These are phyloP conservation scores for Sinohyriopsis cumingii DNA, from an alignment of 2,888 invertebrate genomes.

Conservation along the genomic window DNA sequence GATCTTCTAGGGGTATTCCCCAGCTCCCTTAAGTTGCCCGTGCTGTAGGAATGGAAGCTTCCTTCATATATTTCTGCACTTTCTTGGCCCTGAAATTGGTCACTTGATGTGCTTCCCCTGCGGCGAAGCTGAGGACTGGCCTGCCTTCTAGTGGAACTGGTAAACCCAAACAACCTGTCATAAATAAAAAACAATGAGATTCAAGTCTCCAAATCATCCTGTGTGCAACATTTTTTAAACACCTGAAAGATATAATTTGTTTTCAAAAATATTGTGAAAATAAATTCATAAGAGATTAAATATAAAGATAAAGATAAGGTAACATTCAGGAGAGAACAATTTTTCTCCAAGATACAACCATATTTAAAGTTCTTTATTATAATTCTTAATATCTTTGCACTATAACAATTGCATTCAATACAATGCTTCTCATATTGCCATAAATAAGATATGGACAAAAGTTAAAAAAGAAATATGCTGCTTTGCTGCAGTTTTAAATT, in stretches of 20 bases:
- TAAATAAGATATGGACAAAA: not conserved
- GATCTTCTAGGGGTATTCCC: constrained; percentile 46
- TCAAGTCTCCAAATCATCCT: no score
- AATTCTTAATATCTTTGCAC: no score
- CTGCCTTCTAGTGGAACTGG: constrained; percentile 83
- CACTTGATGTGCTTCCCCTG: constrained; percentile 71
- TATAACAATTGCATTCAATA: no score
- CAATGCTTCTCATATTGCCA: not conserved
- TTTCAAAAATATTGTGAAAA: no score
- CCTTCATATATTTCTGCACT: constrained; percentile 17
- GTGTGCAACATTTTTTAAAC: no score
- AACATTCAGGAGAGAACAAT: no score
- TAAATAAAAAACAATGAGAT: not conserved
- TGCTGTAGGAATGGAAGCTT: constrained; percentile 87
- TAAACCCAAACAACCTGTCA: constrained; percentile 89
- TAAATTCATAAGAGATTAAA: no score
- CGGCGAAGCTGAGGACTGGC: constrained; percentile 72
- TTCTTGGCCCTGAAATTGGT: constrained; percentile 57
- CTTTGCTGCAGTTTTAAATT: not conserved
- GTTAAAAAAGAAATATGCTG: not conserved
- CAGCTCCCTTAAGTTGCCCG: constrained; percentile 84
- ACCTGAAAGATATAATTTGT: no score
- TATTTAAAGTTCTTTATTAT: no score
- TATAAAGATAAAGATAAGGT: no score
- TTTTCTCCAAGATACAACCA: no score